Evolutionary conservation across 2,113 vertebrate species (phyloP).

Genomic region (Lanius ludovicianus): DNA sequence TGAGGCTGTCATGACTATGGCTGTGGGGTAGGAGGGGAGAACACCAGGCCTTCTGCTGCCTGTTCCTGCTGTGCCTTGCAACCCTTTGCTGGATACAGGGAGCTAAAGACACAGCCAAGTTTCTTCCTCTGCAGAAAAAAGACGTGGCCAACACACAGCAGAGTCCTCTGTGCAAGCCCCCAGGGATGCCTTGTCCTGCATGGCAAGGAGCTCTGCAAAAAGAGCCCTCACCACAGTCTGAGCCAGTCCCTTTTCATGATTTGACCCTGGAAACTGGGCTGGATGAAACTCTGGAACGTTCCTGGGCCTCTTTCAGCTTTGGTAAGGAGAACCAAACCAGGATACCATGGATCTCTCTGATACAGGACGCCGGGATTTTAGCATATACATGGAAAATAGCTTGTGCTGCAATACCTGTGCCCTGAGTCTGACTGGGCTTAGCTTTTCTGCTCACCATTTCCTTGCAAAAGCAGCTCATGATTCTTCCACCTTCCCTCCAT

Average conservation of each 20-base stretch:
- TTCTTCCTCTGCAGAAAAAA: neutral
- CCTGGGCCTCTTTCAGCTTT: neutral
- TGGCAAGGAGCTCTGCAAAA: accelerated
- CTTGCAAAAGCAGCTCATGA: neutral
- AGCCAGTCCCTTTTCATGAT: neutral
- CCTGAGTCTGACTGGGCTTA: neutral
- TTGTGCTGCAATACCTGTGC: neutral
- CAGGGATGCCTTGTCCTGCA: accelerated
- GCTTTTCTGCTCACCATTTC: neutral
- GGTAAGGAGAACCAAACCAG: neutral
- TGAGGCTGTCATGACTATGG: neutral
- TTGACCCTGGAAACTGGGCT: neutral
- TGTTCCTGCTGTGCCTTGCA: neutral
- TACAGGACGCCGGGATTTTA: neutral
- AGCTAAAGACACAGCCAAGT: accelerated
- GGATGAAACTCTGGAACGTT: accelerated
- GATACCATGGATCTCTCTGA: neutral
- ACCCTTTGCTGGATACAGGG: neutral
- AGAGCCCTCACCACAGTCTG: neutral
- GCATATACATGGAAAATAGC: neutral
- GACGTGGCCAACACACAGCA: neutral
- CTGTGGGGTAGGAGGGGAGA: neutral
- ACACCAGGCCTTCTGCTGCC: neutral
- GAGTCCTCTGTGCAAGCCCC: neutral
- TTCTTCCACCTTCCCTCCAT: neutral